A percentile compares a stretch with the other conserved stretches of the same genome.
Evolutionary conservation across 2,113 vertebrate genomes (phyloP).

Genomic region (Danionella cerebrum): DNA sequence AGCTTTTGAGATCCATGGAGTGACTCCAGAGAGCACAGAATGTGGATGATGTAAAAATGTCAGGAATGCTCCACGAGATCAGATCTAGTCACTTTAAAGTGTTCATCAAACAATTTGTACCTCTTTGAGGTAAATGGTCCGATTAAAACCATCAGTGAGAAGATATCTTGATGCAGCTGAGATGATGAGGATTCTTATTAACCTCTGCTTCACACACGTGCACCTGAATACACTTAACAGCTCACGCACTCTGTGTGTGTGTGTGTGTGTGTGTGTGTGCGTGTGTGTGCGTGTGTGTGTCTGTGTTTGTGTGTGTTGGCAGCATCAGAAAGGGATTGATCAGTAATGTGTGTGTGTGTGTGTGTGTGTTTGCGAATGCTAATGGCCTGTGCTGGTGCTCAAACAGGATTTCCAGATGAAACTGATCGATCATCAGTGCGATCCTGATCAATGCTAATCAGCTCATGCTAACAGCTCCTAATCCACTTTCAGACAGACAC

Average conservation of each 20-base stretch:
- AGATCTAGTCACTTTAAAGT: no score
- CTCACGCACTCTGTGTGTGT: not conserved
- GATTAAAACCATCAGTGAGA: no score
- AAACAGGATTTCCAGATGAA: conserved; percentile 90
- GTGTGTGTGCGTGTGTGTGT: conserved; percentile 3
- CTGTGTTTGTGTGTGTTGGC: not conserved
- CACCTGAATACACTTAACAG: no score
- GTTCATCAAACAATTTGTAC: no score
- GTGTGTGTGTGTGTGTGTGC: not conserved
- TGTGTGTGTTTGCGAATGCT: conserved; percentile 53
- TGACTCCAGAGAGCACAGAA: no score
- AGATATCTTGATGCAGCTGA: no score
- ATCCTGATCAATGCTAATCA: conserved; percentile 82
- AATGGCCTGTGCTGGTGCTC: conserved; percentile 60
- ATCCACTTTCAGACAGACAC: conserved; percentile 79
- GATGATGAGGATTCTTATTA: no score
- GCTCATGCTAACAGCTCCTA: conserved; percentile 69
- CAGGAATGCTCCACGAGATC: no score
- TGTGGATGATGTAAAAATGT: no score
- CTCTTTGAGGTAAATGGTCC: no score
- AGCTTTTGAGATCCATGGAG: no score
- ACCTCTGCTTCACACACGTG: no score
- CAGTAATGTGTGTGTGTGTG: conserved; percentile 30
- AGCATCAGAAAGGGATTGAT: conserved; percentile 52
- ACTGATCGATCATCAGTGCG: conserved; percentile 73